Evolutionary conservation across 2,888 invertebrate species (phyloP), one percentile per base, ranked within the genome.

Genomic region (Lochmaea crataegi): DNA sequence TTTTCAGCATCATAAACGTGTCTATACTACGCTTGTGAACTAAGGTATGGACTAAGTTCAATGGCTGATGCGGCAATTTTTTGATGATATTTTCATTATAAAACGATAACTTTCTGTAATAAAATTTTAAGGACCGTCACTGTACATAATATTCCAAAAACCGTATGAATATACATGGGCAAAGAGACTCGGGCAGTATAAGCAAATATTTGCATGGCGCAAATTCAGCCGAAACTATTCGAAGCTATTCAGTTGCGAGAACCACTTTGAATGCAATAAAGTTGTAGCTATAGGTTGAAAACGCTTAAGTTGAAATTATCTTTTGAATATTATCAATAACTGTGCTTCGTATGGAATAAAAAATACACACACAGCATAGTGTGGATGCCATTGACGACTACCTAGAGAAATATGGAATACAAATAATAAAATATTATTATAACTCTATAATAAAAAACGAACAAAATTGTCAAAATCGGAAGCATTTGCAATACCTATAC

Each of bases 141-240:
- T 51, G 51, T 14, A 16, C 6, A 51, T 14, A 51, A n/a, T 51
- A 51, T 51, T 51, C n/a, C 51, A 14, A 51, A 51, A 51, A 6
- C 51, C 51, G 51, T 14, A n/a, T 51, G n/a, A 14, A 51, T 51
- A 45, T 14, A 45, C n/a, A 51, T 51, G 7, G 14, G 51, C 14
- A 51, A 51, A 51, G 51, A 51, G 51, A 7, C 51, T 51, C 51
- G 14, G n/a, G 51, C 51, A 51, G 51, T 7, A n/a, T 51, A 51
- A n/a, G n/a, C 14, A 51, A 51, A 51, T 51, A 51, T 51, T 51
- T 51, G 51, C n/a, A 12, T 14, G 51, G 16, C 51, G 51, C 51
- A 51, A 51, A n/a, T 51, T 2, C 14, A 45, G n/a, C 51, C 16
- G 51, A 45, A 45, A 45, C 45, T 45, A 45, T 41, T 48, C 45